A percentile compares a stretch with the other conserved stretches of the same genome.
phyloP scores from a whole-genome alignment of 2,797 vertebrate species.

The Eutrigla gurnardus region DNA sequence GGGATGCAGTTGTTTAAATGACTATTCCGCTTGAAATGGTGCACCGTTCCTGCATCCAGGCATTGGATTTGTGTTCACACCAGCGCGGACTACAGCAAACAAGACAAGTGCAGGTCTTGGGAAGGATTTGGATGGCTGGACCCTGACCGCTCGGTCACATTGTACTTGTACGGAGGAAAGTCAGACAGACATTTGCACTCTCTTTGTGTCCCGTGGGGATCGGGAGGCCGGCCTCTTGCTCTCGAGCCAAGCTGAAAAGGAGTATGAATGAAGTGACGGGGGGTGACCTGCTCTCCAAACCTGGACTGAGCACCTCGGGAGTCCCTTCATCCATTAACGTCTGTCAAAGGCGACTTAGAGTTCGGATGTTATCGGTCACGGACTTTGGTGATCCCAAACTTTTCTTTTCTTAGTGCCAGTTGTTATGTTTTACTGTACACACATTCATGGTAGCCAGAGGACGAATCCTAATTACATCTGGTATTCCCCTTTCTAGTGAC shows the following conservation, averaged over 20 bases:
- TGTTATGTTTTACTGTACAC: no score
- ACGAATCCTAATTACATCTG: no score
- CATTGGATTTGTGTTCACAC: slow-evolving; percentile 7
- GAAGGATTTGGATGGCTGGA: slow-evolving; percentile 6
- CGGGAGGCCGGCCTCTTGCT: neutral
- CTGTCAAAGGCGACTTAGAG: neutral
- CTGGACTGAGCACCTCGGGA: neutral
- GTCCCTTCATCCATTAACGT: neutral
- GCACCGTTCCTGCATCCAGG: neutral
- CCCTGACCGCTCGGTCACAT: slow-evolving; percentile 4
- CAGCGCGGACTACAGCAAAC: slow-evolving; percentile 19
- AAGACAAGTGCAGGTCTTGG: slow-evolving; percentile 14
- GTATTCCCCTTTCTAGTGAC: no score
- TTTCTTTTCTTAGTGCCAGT: no score
- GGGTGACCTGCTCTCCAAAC: neutral
- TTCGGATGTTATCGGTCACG: neutral
- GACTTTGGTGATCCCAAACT: neutral
- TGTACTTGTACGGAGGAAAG: slow-evolving; percentile 16
- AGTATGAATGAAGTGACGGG: neutral
- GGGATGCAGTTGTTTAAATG: neutral
- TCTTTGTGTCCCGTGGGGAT: neutral
- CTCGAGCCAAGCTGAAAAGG: neutral
- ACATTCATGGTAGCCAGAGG: neutral
- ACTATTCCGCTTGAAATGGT: neutral
- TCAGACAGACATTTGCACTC: slow-evolving; percentile 4